Percentiles rank a stretch among this genome's conserved stretches.
These are phyloP conservation scores for Buathra laborator DNA, from an alignment of 2,888 invertebrate species.

Conservation along the genomic window DNA sequence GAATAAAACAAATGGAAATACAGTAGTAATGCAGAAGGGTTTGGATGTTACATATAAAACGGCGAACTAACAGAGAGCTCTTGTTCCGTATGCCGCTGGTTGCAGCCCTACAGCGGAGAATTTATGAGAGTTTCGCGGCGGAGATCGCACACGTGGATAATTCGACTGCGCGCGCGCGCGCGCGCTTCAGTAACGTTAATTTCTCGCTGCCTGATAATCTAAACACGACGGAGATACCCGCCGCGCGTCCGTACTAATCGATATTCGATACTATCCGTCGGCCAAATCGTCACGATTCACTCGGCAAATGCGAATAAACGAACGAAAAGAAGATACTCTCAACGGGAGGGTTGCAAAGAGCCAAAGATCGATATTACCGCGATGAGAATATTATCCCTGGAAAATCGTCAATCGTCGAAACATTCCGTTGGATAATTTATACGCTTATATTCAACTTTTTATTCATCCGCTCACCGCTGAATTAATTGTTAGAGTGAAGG, in stretches of 20 bases:
- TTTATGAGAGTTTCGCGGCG: constrained; percentile 41
- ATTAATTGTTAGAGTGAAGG: constrained; percentile 38
- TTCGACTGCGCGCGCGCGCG: constrained; percentile 21
- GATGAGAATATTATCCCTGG: constrained; percentile 3
- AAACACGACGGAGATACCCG: constrained; percentile 42
- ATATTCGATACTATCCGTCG: constrained; percentile 67
- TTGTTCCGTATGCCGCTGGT: constrained; percentile 12
- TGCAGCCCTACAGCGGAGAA: constrained; percentile 27
- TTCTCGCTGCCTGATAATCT: constrained; percentile 49
- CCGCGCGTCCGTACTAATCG: constrained; percentile 60
- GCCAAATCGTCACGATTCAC: constrained; percentile 67
- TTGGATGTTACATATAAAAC: background rate
- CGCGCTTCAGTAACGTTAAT: constrained; percentile 59
- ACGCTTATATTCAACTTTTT: constrained; percentile 39
- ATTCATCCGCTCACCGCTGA: constrained; percentile 52
- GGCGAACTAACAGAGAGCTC: constrained; percentile 24
- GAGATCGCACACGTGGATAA: constrained; percentile 61
- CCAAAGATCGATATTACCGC: background rate
- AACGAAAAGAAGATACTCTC: constrained; percentile 38
- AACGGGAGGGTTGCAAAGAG: background rate
- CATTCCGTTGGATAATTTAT: constrained; percentile 18
- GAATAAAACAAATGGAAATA: constrained; percentile 34
- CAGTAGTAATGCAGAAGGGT: background rate
- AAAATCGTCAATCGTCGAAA: background rate
- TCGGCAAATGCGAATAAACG: constrained; percentile 53